Evolutionary conservation across 2,797 vertebrate genomes (phyloP), one percentile per base, ranked within the genome.

Genomic region (Podargus strigoides): DNA sequence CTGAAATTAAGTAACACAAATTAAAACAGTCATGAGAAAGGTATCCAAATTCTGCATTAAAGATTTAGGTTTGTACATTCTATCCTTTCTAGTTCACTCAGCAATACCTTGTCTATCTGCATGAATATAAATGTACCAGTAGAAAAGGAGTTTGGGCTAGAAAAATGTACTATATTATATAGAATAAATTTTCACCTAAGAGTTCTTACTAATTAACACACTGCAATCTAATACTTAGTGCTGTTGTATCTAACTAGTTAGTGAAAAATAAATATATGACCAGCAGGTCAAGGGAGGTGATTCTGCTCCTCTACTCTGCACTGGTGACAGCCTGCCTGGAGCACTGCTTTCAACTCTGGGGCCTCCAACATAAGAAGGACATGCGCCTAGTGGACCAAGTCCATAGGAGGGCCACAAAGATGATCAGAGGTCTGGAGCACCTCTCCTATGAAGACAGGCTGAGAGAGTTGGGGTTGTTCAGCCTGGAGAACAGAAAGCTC

Each of bases 211-310:
- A 63, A 78, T 41, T 79, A 96, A 94, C 32, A 59, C 18, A 87
- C 6, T 34, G 62, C 32, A 68, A 94, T 86, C 84, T 91, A 97
- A 89, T 69, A 95, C 64, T 85, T 93, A 67, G 36, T 83, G n/a
- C 32, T 96, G 39, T 76, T 92, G 56, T 75, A 69, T 83, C 46
- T 91, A 68, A 47, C 24, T 84, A 69, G 37, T 88, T 77, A 94
- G 9, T 83, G 52, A 70, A 89, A 86, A 87, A 50, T 22, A 82
- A 42, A 13, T 62, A 21, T 34, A 4, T n/a, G n/a, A n/a, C n/a
- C n/a, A n/a, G n/a, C n/a, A n/a, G n/a, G n/a, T n/a, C n/a, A n/a
- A n/a, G n/a, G n/a, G n/a, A n/a, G n/a, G n/a, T n/a, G n/a, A n/a
- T n/a, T n/a, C n/a, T n/a, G n/a, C n/a, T n/a, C n/a, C n/a, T n/a